Evolutionary conservation across 2,797 vertebrate species (phyloP).

Genomic region (Denticeps clupeoides): DNA sequence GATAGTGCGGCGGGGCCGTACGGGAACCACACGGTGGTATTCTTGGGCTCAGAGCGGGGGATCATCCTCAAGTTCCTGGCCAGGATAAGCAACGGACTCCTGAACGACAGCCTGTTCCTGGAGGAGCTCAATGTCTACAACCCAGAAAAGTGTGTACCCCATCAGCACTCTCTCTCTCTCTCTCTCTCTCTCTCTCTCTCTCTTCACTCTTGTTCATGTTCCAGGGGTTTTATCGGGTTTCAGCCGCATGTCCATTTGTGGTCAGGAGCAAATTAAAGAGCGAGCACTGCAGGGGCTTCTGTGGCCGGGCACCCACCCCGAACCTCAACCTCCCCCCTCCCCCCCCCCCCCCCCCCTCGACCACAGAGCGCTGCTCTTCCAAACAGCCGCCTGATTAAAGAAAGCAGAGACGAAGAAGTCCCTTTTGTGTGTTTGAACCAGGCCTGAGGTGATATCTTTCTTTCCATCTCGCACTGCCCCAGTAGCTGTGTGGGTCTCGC

Average conservation of each 20-base stretch:
- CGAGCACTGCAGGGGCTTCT: too few relatives aligned
- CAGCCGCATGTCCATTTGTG: conserved; percentile 29
- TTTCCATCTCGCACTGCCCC: too few relatives aligned
- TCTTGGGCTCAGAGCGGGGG: conserved; percentile 93
- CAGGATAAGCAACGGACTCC: conserved; percentile 79
- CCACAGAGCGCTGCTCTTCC: conserved; percentile 5
- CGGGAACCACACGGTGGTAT: conserved; percentile 89
- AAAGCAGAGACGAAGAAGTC: not conserved
- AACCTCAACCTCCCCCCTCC: too few relatives aligned
- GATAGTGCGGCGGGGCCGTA: conserved; percentile 81
- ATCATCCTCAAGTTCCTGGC: conserved; percentile 95
- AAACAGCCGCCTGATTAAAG: conserved; percentile 23
- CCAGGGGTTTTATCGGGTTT: conserved; percentile 63
- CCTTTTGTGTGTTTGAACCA: not conserved
- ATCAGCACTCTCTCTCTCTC: conserved; percentile 1
- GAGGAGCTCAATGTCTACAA: conserved; percentile 96
- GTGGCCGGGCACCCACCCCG: too few relatives aligned
- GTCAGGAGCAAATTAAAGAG: conserved; percentile 61
- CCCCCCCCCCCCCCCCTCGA: too few relatives aligned
- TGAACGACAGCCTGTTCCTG: conserved; percentile 93
- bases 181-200: not conserved
- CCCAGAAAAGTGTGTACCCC: conserved; percentile 80
- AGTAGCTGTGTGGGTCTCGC: not conserved
- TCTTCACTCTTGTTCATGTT: conserved; percentile 51
- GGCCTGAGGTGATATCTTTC: too few relatives aligned